phyloP scores from a whole-genome alignment of 2,113 vertebrate genomes.

The Poecile atricapillus region DNA sequence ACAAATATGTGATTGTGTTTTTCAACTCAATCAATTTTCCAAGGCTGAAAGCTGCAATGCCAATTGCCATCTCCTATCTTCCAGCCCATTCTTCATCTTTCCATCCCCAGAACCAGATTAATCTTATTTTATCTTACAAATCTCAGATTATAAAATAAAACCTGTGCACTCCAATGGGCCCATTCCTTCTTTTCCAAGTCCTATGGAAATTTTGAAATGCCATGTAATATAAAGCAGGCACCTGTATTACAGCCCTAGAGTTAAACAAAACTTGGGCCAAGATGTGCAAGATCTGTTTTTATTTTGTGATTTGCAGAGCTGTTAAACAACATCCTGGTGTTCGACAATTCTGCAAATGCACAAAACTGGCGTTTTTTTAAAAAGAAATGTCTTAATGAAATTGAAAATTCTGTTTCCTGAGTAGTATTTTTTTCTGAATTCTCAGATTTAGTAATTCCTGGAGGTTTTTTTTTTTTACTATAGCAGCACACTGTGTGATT shows the following conservation, averaged over 20 bases:
- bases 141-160: not conserved
- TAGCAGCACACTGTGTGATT: not conserved
- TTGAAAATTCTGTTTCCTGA: not conserved
- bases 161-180: rapidly evolving
- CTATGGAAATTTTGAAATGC: not conserved
- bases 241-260: not conserved
- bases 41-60: not conserved
- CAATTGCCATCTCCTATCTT: not conserved
- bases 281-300: not conserved
- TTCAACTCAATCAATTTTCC: not conserved
- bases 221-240: not conserved
- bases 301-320: not conserved
- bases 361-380: not conserved
- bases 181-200: not conserved
- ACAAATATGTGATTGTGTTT: not conserved
- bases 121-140: not conserved
- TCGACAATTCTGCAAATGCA: not conserved
- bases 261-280: not conserved
- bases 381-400: not conserved
- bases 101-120: not conserved
- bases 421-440: not conserved
- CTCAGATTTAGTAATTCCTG: not conserved
- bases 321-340: not conserved
- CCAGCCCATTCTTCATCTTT: not conserved
- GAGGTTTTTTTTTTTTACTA: not conserved